Conservation (phyloP, 2,888 invertebrate genomes). For the Elysia crispata region DNA sequence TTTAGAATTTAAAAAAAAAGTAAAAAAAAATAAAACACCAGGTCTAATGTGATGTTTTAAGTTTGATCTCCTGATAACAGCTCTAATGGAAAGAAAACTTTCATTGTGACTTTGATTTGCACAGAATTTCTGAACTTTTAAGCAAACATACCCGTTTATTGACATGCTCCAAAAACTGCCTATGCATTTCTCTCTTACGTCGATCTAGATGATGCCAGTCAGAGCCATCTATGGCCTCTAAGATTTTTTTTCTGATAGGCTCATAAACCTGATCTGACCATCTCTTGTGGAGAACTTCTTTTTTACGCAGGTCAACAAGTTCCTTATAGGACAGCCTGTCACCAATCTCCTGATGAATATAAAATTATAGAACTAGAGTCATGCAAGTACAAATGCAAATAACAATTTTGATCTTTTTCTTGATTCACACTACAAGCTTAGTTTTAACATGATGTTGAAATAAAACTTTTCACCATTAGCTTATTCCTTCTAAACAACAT, state of each 20-base stretch:
- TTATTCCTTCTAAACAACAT: no score
- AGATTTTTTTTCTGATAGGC: conserved; percentile 71
- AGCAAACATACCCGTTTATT: conserved; percentile 71
- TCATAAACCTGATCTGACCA: conserved; percentile 74
- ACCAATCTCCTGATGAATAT: conserved; percentile 63
- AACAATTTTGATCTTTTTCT: background rate
- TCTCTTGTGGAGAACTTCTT: conserved; percentile 74
- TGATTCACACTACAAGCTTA: background rate
- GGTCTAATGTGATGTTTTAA: no score
- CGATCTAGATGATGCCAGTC: conserved; percentile 67
- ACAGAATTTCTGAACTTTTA: no score
- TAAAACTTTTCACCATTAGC: background rate
- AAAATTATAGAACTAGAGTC: no score
- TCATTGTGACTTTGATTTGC: no score
- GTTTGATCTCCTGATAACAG: background rate
- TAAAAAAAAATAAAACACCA: background rate
- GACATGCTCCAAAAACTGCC: conserved; percentile 74
- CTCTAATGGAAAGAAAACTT: background rate
- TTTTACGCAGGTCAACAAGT: conserved; percentile 67
- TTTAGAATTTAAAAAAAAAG: background rate
- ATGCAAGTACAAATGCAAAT: background rate
- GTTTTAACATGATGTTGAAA: background rate
- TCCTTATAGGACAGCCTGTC: conserved; percentile 62
- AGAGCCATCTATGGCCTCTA: conserved; percentile 67
- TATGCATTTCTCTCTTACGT: conserved; percentile 71